Evolutionary conservation across 2,113 vertebrate species (phyloP).

Genomic region (Budorcas taxicolor): DNA sequence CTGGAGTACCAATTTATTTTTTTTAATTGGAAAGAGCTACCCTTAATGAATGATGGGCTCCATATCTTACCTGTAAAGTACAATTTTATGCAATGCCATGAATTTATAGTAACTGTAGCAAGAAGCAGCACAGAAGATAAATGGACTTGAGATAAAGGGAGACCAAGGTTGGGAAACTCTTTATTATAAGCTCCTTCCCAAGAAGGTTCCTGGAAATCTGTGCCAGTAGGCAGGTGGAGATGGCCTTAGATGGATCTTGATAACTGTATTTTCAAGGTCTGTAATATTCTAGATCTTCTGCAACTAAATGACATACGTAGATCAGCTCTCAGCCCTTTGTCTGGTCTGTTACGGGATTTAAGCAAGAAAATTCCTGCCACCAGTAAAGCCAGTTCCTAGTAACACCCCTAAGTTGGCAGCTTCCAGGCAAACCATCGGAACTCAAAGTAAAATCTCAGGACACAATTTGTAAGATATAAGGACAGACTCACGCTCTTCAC

Average conservation of each 20-base stretch:
- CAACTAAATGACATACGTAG: not conserved
- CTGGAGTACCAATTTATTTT: not conserved
- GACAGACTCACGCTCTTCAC: slow-evolving; percentile 92
- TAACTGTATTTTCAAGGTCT: not conserved
- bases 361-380: not conserved
- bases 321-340: not conserved
- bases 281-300: not conserved
- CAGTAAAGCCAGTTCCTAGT: not conserved
- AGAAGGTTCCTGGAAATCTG: not conserved
- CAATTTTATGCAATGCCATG: not conserved
- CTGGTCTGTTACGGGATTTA: not conserved
- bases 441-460: not conserved
- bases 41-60: not conserved
- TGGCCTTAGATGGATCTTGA: not conserved
- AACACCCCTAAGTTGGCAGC: not conserved
- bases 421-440: not conserved
- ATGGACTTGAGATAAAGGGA: not conserved
- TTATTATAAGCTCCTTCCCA: not conserved
- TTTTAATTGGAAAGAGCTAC: not conserved
- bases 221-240: not conserved
- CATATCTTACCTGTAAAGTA: not conserved
- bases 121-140: fast-evolving
- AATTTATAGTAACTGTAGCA: not conserved
- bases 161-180: not conserved
- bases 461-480: not conserved